These are phyloP conservation scores for Tetanocera ferruginea DNA, from an alignment of 2,888 invertebrate genomes.

Conservation along the genomic window DNA sequence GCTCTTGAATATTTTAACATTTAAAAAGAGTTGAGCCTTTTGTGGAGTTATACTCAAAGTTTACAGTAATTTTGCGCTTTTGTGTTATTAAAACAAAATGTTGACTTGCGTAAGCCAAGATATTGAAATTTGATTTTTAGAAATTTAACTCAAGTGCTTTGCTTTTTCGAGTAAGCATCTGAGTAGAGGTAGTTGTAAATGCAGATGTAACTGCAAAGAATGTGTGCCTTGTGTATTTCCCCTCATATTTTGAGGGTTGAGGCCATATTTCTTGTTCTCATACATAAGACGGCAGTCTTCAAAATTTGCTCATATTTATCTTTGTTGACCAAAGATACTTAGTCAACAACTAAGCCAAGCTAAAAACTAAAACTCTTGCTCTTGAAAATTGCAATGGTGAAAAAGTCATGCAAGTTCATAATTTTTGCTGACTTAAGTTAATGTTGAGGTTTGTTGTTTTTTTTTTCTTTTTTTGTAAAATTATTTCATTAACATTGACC, in stretches of 20 bases:
- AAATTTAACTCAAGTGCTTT: too few relatives aligned
- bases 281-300: background rate
- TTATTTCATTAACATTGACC: constrained; percentile 44
- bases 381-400: constrained; percentile 28
- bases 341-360: background rate
- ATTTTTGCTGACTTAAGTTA: constrained; percentile 32
- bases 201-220: too few relatives aligned
- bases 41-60: too few relatives aligned
- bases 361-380: background rate
- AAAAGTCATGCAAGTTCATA: constrained; percentile 32
- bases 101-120: too few relatives aligned
- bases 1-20: too few relatives aligned
- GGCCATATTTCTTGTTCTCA: background rate
- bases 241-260: background rate
- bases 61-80: too few relatives aligned
- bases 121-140: too few relatives aligned
- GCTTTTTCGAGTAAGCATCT: too few relatives aligned
- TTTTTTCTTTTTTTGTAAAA: constrained; percentile 33
- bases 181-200: too few relatives aligned
- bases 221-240: background rate
- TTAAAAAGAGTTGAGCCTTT: too few relatives aligned
- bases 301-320: background rate
- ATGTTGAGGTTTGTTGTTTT: too few relatives aligned
- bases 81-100: too few relatives aligned
- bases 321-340: background rate